Base-by-base conservation (phyloP, 2,113 vertebrate species). In the Onychostruthus taczanowskii region DNA sequence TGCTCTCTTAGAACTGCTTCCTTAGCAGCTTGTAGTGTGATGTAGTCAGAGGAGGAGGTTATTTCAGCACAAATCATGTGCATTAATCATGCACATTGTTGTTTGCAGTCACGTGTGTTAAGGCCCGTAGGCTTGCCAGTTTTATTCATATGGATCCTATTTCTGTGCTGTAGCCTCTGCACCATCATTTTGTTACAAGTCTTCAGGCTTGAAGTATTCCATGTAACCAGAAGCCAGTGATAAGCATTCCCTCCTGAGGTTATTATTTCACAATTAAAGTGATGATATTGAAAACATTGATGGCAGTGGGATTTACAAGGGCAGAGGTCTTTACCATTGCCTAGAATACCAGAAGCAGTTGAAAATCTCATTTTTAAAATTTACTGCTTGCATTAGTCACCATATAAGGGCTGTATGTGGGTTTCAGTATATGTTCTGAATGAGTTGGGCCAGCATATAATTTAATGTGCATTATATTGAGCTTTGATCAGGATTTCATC, bases 211-310 rank as follows among this genome's bases (percentile, higher is more conserved):
- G 53, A 91, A 91, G 64, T 87, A 77, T 93, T 85, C 41, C 70
- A 17, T 84, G 52, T 92, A 77, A 86, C 75, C 88, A 93, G 86
- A 95, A 97, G 68, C 55, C 49, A 89, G 77, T 81, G 85, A 95
- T 90, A 95, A 93, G 90, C 67, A 68, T 91, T 96, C 62, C 47
- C 78, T 90, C 90, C 93, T 93, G 89, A 96, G 89, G 75, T 91
- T 93, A 95, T 92, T 96, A 79, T 91, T 95, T 66, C 64, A 76
- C 96, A 96, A 92, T 96, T 97, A 94, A 94, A 95, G 78, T 27
- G 66, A 95, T 94, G 81, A 68, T 85, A 83, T 58, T 90, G 92
- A 88, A 96, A 97, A 92, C 73, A 55, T 85, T 10, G 19, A 87
- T 91, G 85, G 37, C 72, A 95, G 84, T 66, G 79, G 69, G 43